A percentile compares a stretch with the other conserved stretches of the same genome.
Evolutionary conservation across 2,888 invertebrate genomes (phyloP).

Genomic region (Conistra vaccinii): DNA sequence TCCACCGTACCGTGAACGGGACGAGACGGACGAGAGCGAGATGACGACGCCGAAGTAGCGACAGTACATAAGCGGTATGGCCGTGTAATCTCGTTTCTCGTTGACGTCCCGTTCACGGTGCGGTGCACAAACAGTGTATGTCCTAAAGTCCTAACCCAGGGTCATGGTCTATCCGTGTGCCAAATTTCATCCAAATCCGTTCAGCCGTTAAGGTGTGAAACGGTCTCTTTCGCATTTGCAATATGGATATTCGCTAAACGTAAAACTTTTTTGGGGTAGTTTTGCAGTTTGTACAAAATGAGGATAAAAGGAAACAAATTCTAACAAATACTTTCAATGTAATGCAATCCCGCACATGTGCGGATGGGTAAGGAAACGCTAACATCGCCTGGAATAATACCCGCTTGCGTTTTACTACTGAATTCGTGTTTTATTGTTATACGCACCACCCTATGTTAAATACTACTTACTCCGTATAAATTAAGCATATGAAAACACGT

Average conservation of each 20-base stretch:
- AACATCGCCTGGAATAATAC: too few species aligned
- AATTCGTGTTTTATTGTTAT: conserved; percentile 29
- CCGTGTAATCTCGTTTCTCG: too few species aligned
- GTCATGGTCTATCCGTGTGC: neutral
- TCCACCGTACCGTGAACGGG: too few species aligned
- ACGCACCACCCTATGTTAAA: conserved; percentile 10
- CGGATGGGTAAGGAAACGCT: neutral
- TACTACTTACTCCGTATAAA: conserved; percentile 18
- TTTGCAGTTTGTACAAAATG: neutral
- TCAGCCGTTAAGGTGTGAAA: neutral
- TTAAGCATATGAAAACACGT: too few species aligned
- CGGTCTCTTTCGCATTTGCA: neutral
- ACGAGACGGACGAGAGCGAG: too few species aligned
- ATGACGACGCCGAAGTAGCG: too few species aligned
- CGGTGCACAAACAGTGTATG: too few species aligned
- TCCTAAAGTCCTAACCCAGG: neutral
- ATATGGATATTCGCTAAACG: conserved; percentile 7
- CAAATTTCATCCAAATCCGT: neutral
- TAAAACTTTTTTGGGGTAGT: neutral
- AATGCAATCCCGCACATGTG: neutral
- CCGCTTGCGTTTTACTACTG: too few species aligned
- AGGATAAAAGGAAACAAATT: neutral
- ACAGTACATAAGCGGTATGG: too few species aligned
- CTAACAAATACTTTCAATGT: neutral
- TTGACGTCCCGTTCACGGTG: too few species aligned